Evolutionary conservation across 2,113 vertebrate genomes (phyloP).

Genomic region (Ictalurus punctatus): DNA sequence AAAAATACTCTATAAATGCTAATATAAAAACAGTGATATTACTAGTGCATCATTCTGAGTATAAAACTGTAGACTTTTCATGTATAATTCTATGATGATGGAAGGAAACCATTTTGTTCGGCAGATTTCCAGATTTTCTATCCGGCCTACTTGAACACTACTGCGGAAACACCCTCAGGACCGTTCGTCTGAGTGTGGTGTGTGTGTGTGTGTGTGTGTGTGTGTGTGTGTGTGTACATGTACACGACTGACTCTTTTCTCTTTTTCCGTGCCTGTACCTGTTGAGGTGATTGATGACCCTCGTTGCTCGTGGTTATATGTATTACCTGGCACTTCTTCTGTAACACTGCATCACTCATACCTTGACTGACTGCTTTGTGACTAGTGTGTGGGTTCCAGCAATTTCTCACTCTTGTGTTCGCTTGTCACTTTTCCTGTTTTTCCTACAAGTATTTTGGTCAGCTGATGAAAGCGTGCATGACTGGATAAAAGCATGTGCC

Average conservation of each 20-base stretch:
- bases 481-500: background rate
- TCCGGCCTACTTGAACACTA: background rate
- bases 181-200: background rate
- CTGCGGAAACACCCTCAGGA: background rate
- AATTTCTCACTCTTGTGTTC: slow-evolving; percentile 7
- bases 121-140: background rate
- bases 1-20: background rate
- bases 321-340: slow-evolving; percentile 32
- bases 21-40: background rate
- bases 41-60: background rate
- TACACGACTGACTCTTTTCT: background rate
- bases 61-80: background rate
- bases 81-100: background rate
- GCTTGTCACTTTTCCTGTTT: slow-evolving; percentile 5
- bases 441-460: background rate
- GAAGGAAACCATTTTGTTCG: background rate
- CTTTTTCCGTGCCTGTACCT: background rate
- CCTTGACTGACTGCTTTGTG: slow-evolving; percentile 22
- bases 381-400: background rate
- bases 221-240: too few relatives aligned
- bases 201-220: background rate
- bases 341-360: slow-evolving; percentile 30
- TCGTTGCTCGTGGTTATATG: slow-evolving; percentile 10
- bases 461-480: background rate
- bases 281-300: slow-evolving; percentile 27